Evolutionary conservation across 2,797 vertebrate species (phyloP), one percentile per base, ranked within the genome.

Genomic region (Urophycis tenuis): DNA sequence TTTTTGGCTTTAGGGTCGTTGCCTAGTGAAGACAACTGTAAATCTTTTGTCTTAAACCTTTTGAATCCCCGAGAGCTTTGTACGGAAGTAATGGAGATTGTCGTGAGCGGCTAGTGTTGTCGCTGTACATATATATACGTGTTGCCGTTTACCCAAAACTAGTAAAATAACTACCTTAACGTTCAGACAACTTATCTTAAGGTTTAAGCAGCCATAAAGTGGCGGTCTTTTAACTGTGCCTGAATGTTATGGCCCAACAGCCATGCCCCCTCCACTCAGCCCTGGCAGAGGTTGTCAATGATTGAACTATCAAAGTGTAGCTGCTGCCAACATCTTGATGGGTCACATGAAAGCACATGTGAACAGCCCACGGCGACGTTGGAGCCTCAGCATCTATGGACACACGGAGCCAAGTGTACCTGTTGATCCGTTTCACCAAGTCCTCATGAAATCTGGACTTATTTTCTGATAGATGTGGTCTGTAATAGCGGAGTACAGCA

Each of bases 1-100:
- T 92, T 89, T 84, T 86, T 90, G 87, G 86, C 49, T 80, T 75
- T 83, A 81, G 77, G 83, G 83, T 82, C 83, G 86, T 89, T 88
- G 84, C 86, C 81, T 83, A 79, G 87, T 75, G 80, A 90, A 87
- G 25, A 70, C 67, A 29, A 70, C 67, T 70, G 67, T 70, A 70
- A 70, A 70, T 70, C 67, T 70, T 70, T 70, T 60, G 25, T 25
- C 12, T 31, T 70, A 17, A 29, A 70, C 25, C 67, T 70, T 30
- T 70, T 70, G 71, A 81, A 74, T 81, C 80, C 73, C 25, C 72
- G 75, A 75, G 53, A 78, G 72, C 29, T 77, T 80, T 74, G 45
- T 17, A 69, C 53, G 33, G 5, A 82, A 45, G 34, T n/a, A 17
- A 60, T 72, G 5, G 30, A 41, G 12, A 69, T 77, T 79, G 79